These are phyloP conservation scores for Chloebia gouldiae DNA, from an alignment of 2,113 vertebrate species.

Conservation along the genomic window DNA sequence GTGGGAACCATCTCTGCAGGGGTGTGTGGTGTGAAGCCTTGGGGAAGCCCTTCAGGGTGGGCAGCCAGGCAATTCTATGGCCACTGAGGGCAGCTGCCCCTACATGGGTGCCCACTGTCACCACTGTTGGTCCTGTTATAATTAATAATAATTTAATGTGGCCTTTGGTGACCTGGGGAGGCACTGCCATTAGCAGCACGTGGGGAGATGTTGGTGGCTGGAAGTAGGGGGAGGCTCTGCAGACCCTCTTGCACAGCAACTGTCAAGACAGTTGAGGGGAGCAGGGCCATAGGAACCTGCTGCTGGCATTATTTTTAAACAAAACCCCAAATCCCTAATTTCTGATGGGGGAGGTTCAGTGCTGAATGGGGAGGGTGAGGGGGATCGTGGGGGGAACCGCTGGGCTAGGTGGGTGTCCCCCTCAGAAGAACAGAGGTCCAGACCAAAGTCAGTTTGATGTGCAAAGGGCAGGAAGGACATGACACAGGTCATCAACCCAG, in stretches of 20 bases:
- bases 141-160: not conserved
- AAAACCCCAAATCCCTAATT: not conserved
- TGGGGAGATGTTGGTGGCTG: rapidly evolving
- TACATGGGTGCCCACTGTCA: rapidly evolving
- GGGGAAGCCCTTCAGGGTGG: not conserved
- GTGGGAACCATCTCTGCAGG: not conserved
- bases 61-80: not conserved
- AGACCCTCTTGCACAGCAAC: not conserved
- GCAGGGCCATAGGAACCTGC: not conserved
- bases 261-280: not conserved
- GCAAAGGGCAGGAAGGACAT: not conserved
- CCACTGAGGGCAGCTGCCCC: rapidly evolving
- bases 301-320: not conserved
- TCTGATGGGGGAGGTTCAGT: not conserved
- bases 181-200: not conserved
- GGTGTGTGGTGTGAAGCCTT: not conserved
- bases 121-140: not conserved
- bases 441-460: not conserved
- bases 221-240: rapidly evolving
- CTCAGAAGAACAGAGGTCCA: not conserved
- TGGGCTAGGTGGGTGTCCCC: rapidly evolving
- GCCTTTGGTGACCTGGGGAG: not conserved
- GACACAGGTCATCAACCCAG: not conserved
- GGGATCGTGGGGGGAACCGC: rapidly evolving
- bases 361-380: not conserved